These are phyloP conservation scores for Trematomus loennbergii DNA, from an alignment of 2,113 vertebrate genomes.

Conservation along the genomic window DNA sequence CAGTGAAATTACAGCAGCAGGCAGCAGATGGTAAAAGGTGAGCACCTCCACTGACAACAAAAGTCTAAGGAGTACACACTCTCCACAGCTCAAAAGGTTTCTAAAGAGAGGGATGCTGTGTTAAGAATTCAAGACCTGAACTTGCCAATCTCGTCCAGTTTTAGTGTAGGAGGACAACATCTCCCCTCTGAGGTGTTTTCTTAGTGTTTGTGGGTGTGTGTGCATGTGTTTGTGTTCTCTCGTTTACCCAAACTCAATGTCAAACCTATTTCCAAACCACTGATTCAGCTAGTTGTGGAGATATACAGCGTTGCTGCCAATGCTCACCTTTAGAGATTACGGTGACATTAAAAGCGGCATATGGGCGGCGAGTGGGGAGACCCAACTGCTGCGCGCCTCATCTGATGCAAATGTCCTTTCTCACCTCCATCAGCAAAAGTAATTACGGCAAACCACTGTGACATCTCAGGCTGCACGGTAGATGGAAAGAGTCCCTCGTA, in stretches of 20 bases:
- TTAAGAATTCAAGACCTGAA: conserved; percentile 30
- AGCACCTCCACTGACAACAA: conserved; percentile 7
- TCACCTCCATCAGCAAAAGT: conserved; percentile 84
- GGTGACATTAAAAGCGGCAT: conserved; percentile 77
- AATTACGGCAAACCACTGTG: conserved; percentile 80
- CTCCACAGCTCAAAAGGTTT: neutral
- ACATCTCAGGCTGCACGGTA: conserved; percentile 62
- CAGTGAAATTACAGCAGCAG: neutral
- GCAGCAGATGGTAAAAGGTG: conserved; percentile 11
- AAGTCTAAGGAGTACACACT: neutral
- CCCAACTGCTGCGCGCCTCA: conserved; percentile 52
- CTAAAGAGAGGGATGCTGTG: conserved; percentile 13
- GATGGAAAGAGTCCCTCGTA: conserved; percentile 61
- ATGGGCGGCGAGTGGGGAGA: conserved; percentile 51
- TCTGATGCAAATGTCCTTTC: conserved; percentile 79
- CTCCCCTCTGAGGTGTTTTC: conserved; percentile 19
- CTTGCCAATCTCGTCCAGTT: conserved; percentile 26
- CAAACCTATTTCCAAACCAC: conserved; percentile 73
- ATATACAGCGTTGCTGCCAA: conserved; percentile 50
- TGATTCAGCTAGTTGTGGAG: conserved; percentile 70
- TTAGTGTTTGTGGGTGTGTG: conserved; percentile 5
- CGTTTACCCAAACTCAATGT: conserved; percentile 65
- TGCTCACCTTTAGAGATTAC: conserved; percentile 81
- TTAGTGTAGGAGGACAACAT: conserved; percentile 16
- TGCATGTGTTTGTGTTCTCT: neutral